Percentiles rank a stretch among this genome's conserved stretches.
Conservation (phyloP, 2,797 vertebrate genomes). For the Macropodus opercularis region DNA sequence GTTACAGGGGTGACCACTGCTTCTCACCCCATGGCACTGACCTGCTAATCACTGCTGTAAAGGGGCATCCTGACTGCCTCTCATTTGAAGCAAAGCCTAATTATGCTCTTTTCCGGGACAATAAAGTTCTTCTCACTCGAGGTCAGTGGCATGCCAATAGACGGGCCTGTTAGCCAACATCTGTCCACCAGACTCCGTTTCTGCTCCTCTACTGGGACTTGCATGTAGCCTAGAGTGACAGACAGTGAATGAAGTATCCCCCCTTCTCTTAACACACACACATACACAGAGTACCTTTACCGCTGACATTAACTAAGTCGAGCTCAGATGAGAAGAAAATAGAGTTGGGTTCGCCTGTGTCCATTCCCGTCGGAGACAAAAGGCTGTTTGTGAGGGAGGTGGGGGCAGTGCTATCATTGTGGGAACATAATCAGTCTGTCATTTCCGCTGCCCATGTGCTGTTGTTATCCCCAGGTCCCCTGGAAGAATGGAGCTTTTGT, state of each 20-base stretch:
- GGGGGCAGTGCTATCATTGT: slow-evolving; percentile 92
- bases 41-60: slow-evolving; percentile 77
- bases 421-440: slow-evolving; percentile 96
- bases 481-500: slow-evolving; percentile 94
- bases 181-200: slow-evolving; percentile 88
- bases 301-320: slow-evolving; percentile 65
- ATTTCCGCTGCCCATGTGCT: slow-evolving; percentile 92
- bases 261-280: slow-evolving; percentile 19
- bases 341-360: slow-evolving; percentile 78
- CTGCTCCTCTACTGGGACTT: slow-evolving; percentile 78
- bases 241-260: slow-evolving; percentile 73
- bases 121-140: slow-evolving; percentile 86
- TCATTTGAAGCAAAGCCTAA: slow-evolving; percentile 85
- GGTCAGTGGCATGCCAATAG: slow-evolving; percentile 83
- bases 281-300: slow-evolving; percentile 48
- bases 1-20: slow-evolving; percentile 47
- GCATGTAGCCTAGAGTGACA: slow-evolving; percentile 80
- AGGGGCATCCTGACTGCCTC: slow-evolving; percentile 76
- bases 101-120: slow-evolving; percentile 86
- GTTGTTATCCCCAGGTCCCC: slow-evolving; percentile 86
- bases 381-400: slow-evolving; percentile 88
- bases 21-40: slow-evolving; percentile 68
- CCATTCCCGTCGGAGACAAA: slow-evolving; percentile 83
- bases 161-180: slow-evolving; percentile 88
- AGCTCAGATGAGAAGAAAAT: slow-evolving; percentile 64